Percentiles rank a stretch among this genome's conserved stretches.
Evolutionary conservation across 2,797 vertebrate species (phyloP).

Genomic region (Rachycentron canadum): DNA sequence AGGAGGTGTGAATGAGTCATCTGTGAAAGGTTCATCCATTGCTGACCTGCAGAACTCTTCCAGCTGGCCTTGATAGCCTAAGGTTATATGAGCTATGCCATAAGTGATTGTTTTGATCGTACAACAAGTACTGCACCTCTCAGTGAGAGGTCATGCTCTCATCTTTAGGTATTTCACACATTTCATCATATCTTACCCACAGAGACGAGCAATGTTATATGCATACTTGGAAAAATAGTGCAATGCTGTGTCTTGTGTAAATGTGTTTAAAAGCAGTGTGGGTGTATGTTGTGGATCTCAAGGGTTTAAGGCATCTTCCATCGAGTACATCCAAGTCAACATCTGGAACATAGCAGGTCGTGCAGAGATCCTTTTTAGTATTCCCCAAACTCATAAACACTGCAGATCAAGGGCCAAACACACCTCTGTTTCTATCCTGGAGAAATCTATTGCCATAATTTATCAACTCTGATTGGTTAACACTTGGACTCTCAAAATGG

Average conservation of each 20-base stretch:
- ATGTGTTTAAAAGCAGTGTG: conserved; percentile 25
- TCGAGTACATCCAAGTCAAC: conserved; percentile 35
- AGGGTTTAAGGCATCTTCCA: conserved; percentile 39
- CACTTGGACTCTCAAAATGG: conserved; percentile 71
- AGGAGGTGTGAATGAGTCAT: conserved; percentile 69
- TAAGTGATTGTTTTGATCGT: conserved; percentile 68
- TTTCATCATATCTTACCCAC: conserved; percentile 46
- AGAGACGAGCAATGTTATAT: conserved; percentile 32
- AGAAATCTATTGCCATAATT: conserved; percentile 72
- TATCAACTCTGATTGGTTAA: conserved; percentile 77
- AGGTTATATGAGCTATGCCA: conserved; percentile 56
- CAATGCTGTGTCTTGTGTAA: conserved; percentile 8
- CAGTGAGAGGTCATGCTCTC: conserved; percentile 69
- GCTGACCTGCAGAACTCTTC: conserved; percentile 49
- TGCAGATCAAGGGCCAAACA: conserved; percentile 71
- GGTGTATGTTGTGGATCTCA: conserved; percentile 33
- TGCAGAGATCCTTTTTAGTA: conserved; percentile 51
- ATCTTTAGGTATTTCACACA: conserved; percentile 55
- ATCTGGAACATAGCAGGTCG: conserved; percentile 65
- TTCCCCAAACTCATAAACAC: conserved; percentile 68
- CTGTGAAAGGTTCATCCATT: conserved; percentile 44
- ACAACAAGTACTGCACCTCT: conserved; percentile 55
- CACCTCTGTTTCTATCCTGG: conserved; percentile 54
- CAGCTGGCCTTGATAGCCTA: conserved; percentile 70
- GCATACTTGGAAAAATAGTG: conserved; percentile 19